Conservation (phyloP, 2,888 invertebrate species). For the Chaetoderma sp. region DNA sequence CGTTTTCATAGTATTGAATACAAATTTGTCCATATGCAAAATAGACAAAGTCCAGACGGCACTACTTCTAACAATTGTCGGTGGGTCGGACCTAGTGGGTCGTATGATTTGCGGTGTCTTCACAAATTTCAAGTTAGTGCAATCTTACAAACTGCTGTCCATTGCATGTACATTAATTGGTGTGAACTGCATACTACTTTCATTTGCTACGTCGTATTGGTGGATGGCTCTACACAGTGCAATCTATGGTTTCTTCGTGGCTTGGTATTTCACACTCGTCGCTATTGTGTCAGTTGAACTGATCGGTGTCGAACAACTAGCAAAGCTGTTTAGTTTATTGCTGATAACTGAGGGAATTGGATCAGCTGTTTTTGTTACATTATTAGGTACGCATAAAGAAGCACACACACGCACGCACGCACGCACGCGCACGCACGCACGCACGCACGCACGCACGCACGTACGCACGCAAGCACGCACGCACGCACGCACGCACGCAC, state of each 20-base stretch:
- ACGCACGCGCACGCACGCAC: too few relatives aligned
- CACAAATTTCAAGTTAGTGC: slow-evolving; percentile 45
- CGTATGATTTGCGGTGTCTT: slow-evolving; percentile 44
- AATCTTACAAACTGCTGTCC: slow-evolving; percentile 49
- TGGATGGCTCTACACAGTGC: slow-evolving; percentile 47
- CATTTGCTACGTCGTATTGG: slow-evolving; percentile 39
- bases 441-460: too few relatives aligned
- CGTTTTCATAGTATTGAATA: too few relatives aligned
- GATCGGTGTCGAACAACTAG: slow-evolving; percentile 49
- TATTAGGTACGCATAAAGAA: too few relatives aligned
- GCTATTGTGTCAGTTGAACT: slow-evolving; percentile 54
- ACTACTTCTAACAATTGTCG: slow-evolving; percentile 48
- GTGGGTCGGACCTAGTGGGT: slow-evolving; percentile 53
- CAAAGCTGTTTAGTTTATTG: too few relatives aligned
- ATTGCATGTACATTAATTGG: slow-evolving; percentile 39
- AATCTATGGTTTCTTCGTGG: slow-evolving; percentile 56
- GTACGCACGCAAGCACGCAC: too few relatives aligned
- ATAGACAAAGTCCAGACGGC: slow-evolving; percentile 50
- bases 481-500: too few relatives aligned
- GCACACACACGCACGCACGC: too few relatives aligned
- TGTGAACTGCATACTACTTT: slow-evolving; percentile 43
- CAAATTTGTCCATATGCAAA: too few relatives aligned
- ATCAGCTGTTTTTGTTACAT: too few relatives aligned
- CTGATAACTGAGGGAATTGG: too few relatives aligned
- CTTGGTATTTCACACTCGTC: slow-evolving; percentile 48